Conservation (phyloP, 2,888 invertebrate genomes). For the Apamea epomidion region DNA sequence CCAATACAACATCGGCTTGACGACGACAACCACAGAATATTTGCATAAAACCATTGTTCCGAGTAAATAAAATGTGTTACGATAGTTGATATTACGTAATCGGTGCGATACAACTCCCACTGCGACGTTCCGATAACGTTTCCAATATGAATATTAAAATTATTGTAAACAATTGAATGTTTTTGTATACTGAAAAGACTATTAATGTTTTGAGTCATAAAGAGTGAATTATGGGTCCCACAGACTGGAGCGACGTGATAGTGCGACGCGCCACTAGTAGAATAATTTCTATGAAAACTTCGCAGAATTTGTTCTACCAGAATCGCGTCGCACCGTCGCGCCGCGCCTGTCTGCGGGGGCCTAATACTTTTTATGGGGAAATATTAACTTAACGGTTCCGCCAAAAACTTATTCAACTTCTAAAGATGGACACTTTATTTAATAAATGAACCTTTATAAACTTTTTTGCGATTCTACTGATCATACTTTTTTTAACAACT, state of each 20-base stretch:
- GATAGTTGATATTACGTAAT: constrained; percentile 50
- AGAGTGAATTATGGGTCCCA: neutral
- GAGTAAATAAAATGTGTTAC: constrained; percentile 57
- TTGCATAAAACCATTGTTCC: constrained; percentile 53
- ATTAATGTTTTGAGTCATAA: neutral
- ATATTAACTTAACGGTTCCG: neutral
- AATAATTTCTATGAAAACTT: neutral
- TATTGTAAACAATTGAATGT: constrained; percentile 44
- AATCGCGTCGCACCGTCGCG: neutral
- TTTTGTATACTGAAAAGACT: neutral
- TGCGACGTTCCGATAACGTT: constrained; percentile 49
- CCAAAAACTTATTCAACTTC: neutral
- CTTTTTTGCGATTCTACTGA: neutral
- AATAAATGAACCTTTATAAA: neutral
- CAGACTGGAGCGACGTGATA: too few species aligned
- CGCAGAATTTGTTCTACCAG: neutral
- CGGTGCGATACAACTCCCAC: constrained; percentile 40
- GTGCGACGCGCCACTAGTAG: neutral
- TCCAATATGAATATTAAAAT: constrained; percentile 54
- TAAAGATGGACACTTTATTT: neutral
- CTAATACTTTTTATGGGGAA: neutral
- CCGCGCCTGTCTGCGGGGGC: neutral
- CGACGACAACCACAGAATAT: constrained; percentile 18
- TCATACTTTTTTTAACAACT: neutral
- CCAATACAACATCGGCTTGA: constrained; percentile 16